phyloP scores from a whole-genome alignment of 2,888 invertebrate genomes.

The Halictus ligatus region DNA sequence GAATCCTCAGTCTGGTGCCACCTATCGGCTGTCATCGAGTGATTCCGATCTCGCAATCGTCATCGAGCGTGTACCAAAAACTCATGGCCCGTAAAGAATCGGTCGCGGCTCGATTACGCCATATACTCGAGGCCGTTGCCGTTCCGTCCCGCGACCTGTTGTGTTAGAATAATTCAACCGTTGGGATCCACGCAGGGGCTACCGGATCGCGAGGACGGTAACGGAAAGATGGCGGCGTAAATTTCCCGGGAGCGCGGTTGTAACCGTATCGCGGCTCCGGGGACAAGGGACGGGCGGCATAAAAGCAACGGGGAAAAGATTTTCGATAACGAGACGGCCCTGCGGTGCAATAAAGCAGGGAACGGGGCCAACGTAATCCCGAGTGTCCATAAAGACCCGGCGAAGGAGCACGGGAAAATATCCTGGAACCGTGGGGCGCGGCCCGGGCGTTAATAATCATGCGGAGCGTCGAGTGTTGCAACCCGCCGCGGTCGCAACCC shows the following conservation, averaged over 20 bases:
- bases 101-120: neutral
- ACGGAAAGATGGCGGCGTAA: neutral
- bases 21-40: neutral
- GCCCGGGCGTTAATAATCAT: conserved; percentile 64
- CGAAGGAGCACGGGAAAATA: conserved; percentile 47
- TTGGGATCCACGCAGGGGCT: neutral
- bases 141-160: neutral
- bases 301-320: conserved; percentile 13
- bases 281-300: neutral
- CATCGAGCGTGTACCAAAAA: neutral
- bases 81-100: neutral
- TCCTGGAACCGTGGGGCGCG: conserved; percentile 53
- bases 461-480: conserved; percentile 59
- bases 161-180: neutral
- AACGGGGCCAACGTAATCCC: conserved; percentile 15
- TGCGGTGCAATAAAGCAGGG: conserved; percentile 18
- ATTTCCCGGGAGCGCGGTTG: neutral
- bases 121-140: neutral
- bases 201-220: neutral
- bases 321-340: conserved; percentile 27
- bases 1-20: neutral
- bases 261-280: neutral
- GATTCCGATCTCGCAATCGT: neutral
- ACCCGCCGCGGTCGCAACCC: conserved; percentile 30
- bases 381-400: conserved; percentile 37